Evolutionary conservation across 2,888 invertebrate species (phyloP).

Genomic region (Erebia ligea): DNA sequence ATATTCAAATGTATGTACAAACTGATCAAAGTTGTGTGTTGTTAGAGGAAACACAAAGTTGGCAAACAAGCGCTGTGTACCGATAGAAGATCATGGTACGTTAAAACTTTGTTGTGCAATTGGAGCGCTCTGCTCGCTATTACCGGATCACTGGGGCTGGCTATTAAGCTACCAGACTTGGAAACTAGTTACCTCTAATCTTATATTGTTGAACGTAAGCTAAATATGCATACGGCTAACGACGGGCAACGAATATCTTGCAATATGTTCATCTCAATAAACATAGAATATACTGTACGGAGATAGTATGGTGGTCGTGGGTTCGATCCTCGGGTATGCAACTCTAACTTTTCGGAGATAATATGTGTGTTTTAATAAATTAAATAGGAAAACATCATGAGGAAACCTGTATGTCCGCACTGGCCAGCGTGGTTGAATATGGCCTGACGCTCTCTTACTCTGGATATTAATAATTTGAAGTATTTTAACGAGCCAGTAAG

Average conservation of each 20-base stretch:
- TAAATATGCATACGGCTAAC: constrained; percentile 2
- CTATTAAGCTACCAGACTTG: constrained; percentile 22
- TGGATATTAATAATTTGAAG: too few species aligned
- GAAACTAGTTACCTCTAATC: constrained; percentile 21
- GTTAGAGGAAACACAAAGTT: constrained; percentile 47
- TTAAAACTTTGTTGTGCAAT: constrained; percentile 53
- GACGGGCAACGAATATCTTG: not conserved
- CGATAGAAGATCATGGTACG: constrained; percentile 47
- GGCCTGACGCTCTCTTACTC: too few species aligned
- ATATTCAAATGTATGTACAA: constrained; percentile 10
- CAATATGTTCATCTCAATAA: not conserved
- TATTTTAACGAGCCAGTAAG: too few species aligned
- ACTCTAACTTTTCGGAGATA: too few species aligned
- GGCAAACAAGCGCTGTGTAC: constrained; percentile 51
- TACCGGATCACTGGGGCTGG: constrained; percentile 19
- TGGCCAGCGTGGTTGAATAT: too few species aligned
- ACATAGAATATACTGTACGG: too few species aligned
- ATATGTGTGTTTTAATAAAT: too few species aligned
- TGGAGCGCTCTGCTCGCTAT: constrained; percentile 37
- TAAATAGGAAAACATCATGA: too few species aligned
- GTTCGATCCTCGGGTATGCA: too few species aligned
- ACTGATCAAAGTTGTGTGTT: constrained; percentile 19
- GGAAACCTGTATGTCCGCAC: too few species aligned
- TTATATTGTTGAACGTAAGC: constrained; percentile 11
- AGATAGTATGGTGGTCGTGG: too few species aligned